Evolutionary conservation across 23 tunicate species (phyloP).

Genomic region (Diplosoma virens): DNA sequence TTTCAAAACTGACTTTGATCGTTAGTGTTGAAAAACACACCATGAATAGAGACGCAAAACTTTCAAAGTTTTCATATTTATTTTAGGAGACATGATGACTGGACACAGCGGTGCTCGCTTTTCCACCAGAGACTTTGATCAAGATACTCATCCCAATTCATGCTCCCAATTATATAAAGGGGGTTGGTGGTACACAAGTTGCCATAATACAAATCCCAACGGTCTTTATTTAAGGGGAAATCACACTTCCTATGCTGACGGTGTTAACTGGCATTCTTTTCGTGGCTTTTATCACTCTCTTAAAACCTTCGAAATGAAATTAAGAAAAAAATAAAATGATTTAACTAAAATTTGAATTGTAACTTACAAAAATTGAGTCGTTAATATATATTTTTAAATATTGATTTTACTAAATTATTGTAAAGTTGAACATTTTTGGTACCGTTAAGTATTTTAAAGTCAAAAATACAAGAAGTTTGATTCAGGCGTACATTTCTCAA

Average conservation of each 20-base stretch:
- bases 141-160: background rate
- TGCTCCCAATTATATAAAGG: constrained; percentile 11
- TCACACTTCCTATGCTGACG: constrained; percentile 33
- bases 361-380: too few species aligned
- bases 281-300: constrained; percentile 36
- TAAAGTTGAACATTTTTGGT: too few species aligned
- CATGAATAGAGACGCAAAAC: too few species aligned
- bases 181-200: constrained; percentile 38
- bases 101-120: background rate
- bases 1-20: too few species aligned
- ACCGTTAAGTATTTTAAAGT: too few species aligned
- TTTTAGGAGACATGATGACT: background rate
- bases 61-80: too few species aligned
- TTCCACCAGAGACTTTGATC: constrained; percentile 14
- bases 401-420: too few species aligned
- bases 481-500: too few species aligned
- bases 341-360: too few species aligned
- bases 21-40: too few species aligned
- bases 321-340: constrained; percentile 35
- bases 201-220: constrained; percentile 30
- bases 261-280: constrained; percentile 22
- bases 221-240: constrained; percentile 24
- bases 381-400: too few species aligned
- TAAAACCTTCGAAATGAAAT: constrained; percentile 33
- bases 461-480: too few species aligned